Base-by-base conservation (phyloP, 2,113 vertebrate species). In the Arizona elegans region DNA sequence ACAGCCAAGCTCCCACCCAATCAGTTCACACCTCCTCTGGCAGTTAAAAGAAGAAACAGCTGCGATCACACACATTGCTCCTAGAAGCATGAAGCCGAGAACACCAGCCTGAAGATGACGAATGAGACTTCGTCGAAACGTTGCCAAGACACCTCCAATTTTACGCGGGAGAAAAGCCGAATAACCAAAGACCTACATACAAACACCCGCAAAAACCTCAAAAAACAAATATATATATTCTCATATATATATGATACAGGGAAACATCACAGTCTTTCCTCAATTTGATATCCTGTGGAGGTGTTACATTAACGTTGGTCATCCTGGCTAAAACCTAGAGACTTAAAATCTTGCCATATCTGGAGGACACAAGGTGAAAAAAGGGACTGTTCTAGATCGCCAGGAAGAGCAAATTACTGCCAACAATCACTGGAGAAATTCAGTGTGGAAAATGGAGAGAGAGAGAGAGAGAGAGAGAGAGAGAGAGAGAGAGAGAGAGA, bases 191-290 rank as follows among this genome's bases (percentile, higher is more conserved):
- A n/a, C n/a, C n/a, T n/a, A n/a, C n/a, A n/a, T n/a, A n/a, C n/a
- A n/a, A n/a, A n/a, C n/a, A n/a, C n/a, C n/a, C n/a, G n/a, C n/a
- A n/a, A n/a, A n/a, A n/a, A n/a, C n/a, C n/a, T n/a, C n/a, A n/a
- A n/a, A n/a, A n/a, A n/a, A n/a, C n/a, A n/a, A n/a, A 13, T 0
- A 54, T 2, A 53, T 10, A 53, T 12, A 15, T 3, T n/a, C n/a
- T n/a, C n/a, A 54, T 2, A 54, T 12, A 13, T 54, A 54, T 15
- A 54, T 54, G 13, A 54, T 15, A 54, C 12, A 54, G 54, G 15
- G 54, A 54, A 54, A 54, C 13, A 54, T 54, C 54, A 13, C 12
- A 15, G 53, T 0, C 62, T n/a, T 70, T n/a, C 62, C 29, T 12
- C 62, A n/a, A 70, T n/a, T 15, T 29, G 29, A n/a, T 70, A 70